phyloP scores from a whole-genome alignment of 2,888 invertebrate species.

The Apeira syringaria region DNA sequence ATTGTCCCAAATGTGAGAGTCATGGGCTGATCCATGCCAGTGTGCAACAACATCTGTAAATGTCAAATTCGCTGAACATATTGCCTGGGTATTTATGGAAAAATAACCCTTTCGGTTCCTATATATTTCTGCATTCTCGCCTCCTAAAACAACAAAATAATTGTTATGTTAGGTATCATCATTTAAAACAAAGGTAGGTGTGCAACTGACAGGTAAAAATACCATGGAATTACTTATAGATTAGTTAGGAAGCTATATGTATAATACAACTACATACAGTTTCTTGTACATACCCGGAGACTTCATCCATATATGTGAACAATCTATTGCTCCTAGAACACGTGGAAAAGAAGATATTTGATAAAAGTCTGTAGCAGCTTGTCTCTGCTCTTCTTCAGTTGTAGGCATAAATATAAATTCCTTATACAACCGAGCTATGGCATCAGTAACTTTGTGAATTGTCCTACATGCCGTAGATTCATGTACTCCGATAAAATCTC shows the following conservation, averaged over 20 bases:
- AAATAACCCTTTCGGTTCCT: slow-evolving; percentile 33
- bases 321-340: slow-evolving; percentile 2
- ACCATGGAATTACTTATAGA: neutral
- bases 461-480: slow-evolving; percentile 6
- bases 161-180: too few relatives aligned
- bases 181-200: neutral
- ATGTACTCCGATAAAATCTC: slow-evolving; percentile 6
- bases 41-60: slow-evolving; percentile 34
- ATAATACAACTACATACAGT: neutral
- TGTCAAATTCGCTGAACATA: slow-evolving; percentile 21
- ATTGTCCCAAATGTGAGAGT: slow-evolving; percentile 36
- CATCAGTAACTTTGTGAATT: slow-evolving; percentile 6
- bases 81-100: slow-evolving; percentile 36
- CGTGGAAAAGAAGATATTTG: neutral
- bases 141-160: neutral
- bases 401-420: slow-evolving; percentile 3
- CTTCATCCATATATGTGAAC: slow-evolving; percentile 1
- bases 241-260: neutral
- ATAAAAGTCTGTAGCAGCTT: neutral
- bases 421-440: slow-evolving; percentile 1
- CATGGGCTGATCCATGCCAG: slow-evolving; percentile 41
- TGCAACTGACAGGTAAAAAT: neutral
- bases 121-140: neutral
- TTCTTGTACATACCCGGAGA: neutral
- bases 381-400: slow-evolving; percentile 4